Conservation (phyloP, 2,113 vertebrate species). For the Heliornis fulica region DNA sequence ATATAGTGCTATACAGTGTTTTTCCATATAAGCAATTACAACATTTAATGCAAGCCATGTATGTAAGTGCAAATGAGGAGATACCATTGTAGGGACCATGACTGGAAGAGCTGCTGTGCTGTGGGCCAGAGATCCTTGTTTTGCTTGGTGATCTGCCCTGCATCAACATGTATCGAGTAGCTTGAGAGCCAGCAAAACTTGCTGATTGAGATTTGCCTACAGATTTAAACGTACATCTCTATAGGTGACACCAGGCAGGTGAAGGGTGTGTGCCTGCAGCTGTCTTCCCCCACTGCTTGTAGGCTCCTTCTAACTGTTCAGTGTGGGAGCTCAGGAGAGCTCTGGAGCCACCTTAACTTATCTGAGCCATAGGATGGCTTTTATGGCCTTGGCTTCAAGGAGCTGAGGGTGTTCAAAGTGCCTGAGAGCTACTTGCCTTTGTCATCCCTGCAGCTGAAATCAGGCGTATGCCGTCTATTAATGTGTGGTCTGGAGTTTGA, state of each 20-base stretch:
- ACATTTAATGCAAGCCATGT: not conserved
- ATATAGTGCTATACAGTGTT: not conserved
- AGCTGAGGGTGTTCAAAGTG: not conserved
- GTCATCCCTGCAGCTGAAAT: not conserved
- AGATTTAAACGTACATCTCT: not conserved
- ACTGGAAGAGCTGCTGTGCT: not conserved
- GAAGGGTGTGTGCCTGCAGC: not conserved
- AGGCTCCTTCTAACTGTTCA: not conserved
- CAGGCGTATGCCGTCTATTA: not conserved
- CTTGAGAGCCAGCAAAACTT: not conserved
- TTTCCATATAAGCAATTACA: not conserved
- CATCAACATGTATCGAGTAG: not conserved
- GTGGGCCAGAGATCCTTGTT: not conserved
- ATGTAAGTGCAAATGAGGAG: not conserved
- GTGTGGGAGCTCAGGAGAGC: not conserved
- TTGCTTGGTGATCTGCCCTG: not conserved
- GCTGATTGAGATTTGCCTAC: not conserved
- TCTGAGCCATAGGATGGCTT: not conserved
- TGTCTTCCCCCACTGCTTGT: not conserved
- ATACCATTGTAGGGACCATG: not conserved
- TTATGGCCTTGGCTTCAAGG: not conserved
- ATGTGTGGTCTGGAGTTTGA: not conserved
- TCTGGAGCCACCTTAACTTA: not conserved
- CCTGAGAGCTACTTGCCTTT: not conserved
- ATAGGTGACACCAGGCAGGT: accelerated